A percentile compares a stretch with the other conserved stretches of the same genome.
Evolutionary conservation across 1,140 invertebrate species (phyloP).

Genomic region (Caenorhabditis brenneri): DNA sequence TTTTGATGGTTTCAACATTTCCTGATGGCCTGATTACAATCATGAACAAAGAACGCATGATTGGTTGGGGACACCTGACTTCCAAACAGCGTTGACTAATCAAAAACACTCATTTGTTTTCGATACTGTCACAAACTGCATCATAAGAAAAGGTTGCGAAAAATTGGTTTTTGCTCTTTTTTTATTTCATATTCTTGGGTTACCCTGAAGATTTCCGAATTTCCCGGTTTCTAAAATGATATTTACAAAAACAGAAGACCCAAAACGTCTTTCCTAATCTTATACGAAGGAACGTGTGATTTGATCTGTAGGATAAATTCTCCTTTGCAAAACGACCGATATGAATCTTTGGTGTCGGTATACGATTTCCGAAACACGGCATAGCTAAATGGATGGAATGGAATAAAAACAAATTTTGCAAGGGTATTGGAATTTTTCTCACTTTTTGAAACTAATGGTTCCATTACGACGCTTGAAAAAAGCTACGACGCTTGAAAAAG

Average conservation of each 20-base stretch:
- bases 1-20: neutral
- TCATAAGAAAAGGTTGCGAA: neutral
- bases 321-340: neutral
- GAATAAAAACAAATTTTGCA: neutral
- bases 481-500: no score
- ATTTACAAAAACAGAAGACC: no score
- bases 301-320: neutral
- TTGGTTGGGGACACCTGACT: neutral
- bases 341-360: constrained; percentile 5
- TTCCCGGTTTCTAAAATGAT: no score
- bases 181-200: neutral
- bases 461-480: no score
- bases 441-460: no score
- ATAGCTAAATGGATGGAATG: no score
- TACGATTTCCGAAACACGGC: neutral
- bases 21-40: neutral
- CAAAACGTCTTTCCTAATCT: neutral
- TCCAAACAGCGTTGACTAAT: neutral
- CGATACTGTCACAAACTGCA: neutral
- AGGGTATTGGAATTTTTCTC: no score
- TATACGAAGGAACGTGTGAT: neutral
- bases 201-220: no score
- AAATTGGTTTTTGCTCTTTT: neutral
- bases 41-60: neutral
- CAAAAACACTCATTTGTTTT: neutral